Conservation (phyloP, 2,113 vertebrate species). For the Astur gentilis region DNA sequence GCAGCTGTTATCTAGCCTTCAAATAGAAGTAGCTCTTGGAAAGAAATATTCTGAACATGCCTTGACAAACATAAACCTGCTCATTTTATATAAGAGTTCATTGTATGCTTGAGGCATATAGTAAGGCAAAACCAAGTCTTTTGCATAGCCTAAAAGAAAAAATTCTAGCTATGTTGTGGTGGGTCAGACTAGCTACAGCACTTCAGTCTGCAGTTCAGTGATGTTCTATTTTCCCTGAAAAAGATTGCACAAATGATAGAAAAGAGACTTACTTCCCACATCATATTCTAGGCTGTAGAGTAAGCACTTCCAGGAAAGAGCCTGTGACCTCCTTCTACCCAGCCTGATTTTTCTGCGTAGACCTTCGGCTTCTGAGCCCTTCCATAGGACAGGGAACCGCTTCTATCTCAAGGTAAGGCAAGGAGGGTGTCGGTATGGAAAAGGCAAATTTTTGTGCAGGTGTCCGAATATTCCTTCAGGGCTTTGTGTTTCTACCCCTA, state of each 20-base stretch:
- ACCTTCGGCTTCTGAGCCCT: background rate
- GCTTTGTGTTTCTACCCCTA: background rate
- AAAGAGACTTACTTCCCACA: background rate
- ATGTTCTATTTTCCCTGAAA: background rate
- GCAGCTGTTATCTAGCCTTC: conserved; percentile 24
- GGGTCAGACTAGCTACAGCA: background rate
- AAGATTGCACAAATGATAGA: background rate
- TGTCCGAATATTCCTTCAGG: accelerated
- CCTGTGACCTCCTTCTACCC: background rate
- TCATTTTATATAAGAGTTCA: background rate
- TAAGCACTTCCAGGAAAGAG: background rate
- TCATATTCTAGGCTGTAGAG: background rate
- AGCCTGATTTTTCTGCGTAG: background rate
- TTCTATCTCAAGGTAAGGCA: background rate
- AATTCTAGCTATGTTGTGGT: background rate
- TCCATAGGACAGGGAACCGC: accelerated
- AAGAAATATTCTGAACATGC: conserved; percentile 5
- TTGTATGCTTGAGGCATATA: background rate
- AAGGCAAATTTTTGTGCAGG: background rate
- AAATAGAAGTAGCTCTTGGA: background rate
- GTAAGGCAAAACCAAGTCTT: background rate
- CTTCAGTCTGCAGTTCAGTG: background rate
- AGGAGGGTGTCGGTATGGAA: accelerated
- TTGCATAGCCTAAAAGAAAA: background rate
- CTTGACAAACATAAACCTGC: conserved; percentile 26